Percentiles rank a stretch among this genome's conserved stretches.
Conservation (phyloP, 2,888 invertebrate genomes). For the Amphipyra berbera region DNA sequence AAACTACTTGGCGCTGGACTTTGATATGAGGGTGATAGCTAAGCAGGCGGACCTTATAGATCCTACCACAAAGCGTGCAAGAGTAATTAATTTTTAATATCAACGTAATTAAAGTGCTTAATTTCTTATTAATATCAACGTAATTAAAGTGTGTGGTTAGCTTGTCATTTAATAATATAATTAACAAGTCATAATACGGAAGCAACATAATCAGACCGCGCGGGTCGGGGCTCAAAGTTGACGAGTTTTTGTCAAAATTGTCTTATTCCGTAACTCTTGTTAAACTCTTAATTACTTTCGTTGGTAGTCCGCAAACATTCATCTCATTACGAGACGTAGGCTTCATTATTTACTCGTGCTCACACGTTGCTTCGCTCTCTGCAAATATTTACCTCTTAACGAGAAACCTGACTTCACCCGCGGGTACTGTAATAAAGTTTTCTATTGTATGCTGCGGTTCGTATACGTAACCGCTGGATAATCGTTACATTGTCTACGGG, state of each 20-base stretch:
- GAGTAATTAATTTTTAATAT: too few relatives aligned
- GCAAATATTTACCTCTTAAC: slow-evolving; percentile 87
- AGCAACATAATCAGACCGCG: slow-evolving; percentile 51
- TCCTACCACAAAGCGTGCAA: too few relatives aligned
- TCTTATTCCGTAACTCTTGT: slow-evolving; percentile 79
- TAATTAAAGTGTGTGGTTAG: too few relatives aligned
- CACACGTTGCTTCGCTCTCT: slow-evolving; percentile 78
- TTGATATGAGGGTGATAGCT: too few relatives aligned
- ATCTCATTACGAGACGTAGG: slow-evolving; percentile 82
- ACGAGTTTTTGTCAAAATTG: slow-evolving; percentile 74
- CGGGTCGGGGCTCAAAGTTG: slow-evolving; percentile 51
- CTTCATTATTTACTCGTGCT: slow-evolving; percentile 86
- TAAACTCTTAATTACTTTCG: slow-evolving; percentile 87
- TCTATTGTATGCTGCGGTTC: slow-evolving; percentile 79
- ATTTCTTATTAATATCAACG: too few relatives aligned
- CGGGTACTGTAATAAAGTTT: slow-evolving; percentile 84
- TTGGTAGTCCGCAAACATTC: slow-evolving; percentile 86
- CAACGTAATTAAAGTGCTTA: too few relatives aligned
- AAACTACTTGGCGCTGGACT: too few relatives aligned
- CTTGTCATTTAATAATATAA: slow-evolving; percentile 4
- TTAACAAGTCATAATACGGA: slow-evolving; percentile 19
- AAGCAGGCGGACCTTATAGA: too few relatives aligned
- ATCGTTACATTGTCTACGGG: slow-evolving; percentile 59
- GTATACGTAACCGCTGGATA: slow-evolving; percentile 63
- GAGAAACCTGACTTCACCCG: slow-evolving; percentile 85